phyloP scores from a whole-genome alignment of 2,888 invertebrate species.

The Spilarctia lutea region DNA sequence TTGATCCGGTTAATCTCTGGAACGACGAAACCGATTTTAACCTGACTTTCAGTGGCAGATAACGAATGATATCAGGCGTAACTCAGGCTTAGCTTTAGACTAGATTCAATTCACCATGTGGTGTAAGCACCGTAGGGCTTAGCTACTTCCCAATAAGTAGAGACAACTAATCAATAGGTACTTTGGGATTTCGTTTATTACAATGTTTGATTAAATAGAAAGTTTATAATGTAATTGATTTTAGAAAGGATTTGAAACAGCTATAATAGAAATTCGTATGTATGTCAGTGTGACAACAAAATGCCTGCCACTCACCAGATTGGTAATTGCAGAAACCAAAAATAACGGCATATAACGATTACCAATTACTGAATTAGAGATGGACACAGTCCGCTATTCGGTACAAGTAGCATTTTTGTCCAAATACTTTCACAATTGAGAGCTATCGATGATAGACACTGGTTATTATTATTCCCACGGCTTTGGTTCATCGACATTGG shows the following conservation, averaged over 20 bases:
- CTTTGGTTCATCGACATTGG: constrained; percentile 58
- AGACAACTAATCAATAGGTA: neutral
- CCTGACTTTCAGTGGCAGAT: too few relatives aligned
- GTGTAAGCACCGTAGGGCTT: too few relatives aligned
- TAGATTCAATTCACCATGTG: too few relatives aligned
- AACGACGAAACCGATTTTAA: too few relatives aligned
- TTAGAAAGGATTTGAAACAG: constrained; percentile 1
- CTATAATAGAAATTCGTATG: constrained; percentile 14
- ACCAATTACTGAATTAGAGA: constrained; percentile 46
- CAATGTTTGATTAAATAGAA: neutral
- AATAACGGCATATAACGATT: constrained; percentile 41
- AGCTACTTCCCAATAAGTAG: neutral
- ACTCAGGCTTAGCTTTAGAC: too few relatives aligned
- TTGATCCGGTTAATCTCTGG: too few relatives aligned
- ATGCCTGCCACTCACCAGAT: constrained; percentile 19
- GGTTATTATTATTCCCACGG: constrained; percentile 63
- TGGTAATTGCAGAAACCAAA: constrained; percentile 38
- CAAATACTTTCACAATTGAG: constrained; percentile 51
- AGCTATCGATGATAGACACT: constrained; percentile 48
- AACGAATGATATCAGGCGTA: too few relatives aligned
- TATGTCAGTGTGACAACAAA: constrained; percentile 30
- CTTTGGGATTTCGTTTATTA: neutral
- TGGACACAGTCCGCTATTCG: constrained; percentile 31
- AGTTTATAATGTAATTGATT: neutral
- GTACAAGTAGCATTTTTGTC: constrained; percentile 48